These are phyloP conservation scores for Phenganax marumi DNA, from an alignment of 92 coral and sea anemone genomes.

Conservation along the genomic window DNA sequence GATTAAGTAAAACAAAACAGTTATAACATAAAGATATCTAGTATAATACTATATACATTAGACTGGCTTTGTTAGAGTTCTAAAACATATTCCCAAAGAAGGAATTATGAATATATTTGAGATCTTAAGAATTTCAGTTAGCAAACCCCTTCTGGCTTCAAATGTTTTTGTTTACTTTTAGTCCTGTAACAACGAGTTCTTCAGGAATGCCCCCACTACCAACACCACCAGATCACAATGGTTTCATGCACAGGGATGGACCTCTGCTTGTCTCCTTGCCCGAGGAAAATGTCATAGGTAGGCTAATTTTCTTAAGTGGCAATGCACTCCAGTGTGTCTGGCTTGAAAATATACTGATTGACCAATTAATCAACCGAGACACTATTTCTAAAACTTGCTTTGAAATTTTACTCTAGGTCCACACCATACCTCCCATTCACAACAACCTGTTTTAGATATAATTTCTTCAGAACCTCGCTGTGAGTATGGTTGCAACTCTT, in stretches of 20 bases:
- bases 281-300: background rate
- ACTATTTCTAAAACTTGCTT: background rate
- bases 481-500: background rate
- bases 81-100: background rate
- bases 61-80: too few species aligned
- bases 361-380: background rate
- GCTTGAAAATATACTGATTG: background rate
- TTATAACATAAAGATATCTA: too few species aligned
- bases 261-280: constrained; percentile 35
- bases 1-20: too few species aligned
- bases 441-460: background rate
- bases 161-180: background rate
- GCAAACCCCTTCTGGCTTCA: background rate
- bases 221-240: constrained; percentile 15
- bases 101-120: background rate
- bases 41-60: too few species aligned
- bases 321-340: background rate
- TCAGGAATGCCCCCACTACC: constrained; percentile 13
- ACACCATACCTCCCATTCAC: background rate
- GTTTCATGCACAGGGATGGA: background rate
- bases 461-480: background rate
- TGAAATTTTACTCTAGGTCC: background rate
- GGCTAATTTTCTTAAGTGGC: background rate
- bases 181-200: constrained; percentile 28
- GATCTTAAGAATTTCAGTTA: background rate